Percentiles rank a stretch among this genome's conserved stretches.
Evolutionary conservation across 2,888 invertebrate genomes (phyloP).

Genomic region (Amphipoea lucens): DNA sequence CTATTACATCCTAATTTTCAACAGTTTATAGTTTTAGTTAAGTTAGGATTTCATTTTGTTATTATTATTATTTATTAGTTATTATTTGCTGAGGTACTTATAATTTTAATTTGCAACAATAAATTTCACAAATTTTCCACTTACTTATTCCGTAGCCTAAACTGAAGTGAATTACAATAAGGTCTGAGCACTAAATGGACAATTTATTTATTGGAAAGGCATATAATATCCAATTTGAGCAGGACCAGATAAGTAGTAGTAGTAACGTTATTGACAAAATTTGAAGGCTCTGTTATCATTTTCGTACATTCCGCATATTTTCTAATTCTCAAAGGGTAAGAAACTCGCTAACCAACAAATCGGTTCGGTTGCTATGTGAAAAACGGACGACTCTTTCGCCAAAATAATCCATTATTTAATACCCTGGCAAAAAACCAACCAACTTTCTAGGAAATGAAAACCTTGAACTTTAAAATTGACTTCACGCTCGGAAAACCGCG

Average conservation of each 20-base stretch:
- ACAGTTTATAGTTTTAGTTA: neutral
- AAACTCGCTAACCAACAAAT: neutral
- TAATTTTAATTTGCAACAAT: no score
- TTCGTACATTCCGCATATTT: neutral
- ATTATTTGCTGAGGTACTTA: no score
- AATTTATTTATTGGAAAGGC: neutral
- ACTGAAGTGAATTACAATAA: neutral
- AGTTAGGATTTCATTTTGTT: no score
- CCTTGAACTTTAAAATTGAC: slow-evolving; percentile 30
- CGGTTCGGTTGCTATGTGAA: neutral
- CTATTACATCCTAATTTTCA: neutral
- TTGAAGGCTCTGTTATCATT: neutral
- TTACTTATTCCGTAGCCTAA: neutral
- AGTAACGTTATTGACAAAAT: neutral
- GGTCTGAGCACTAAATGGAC: neutral
- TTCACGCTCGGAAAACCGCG: neutral
- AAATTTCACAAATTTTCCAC: neutral
- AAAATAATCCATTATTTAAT: neutral
- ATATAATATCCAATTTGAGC: no score
- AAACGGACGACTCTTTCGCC: neutral
- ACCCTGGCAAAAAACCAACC: neutral
- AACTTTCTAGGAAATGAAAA: neutral
- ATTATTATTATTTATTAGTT: no score
- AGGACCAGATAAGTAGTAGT: neutral
- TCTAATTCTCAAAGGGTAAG: no score